phyloP scores from a whole-genome alignment of 2,113 vertebrate species.

The Propithecus coquereli region DNA sequence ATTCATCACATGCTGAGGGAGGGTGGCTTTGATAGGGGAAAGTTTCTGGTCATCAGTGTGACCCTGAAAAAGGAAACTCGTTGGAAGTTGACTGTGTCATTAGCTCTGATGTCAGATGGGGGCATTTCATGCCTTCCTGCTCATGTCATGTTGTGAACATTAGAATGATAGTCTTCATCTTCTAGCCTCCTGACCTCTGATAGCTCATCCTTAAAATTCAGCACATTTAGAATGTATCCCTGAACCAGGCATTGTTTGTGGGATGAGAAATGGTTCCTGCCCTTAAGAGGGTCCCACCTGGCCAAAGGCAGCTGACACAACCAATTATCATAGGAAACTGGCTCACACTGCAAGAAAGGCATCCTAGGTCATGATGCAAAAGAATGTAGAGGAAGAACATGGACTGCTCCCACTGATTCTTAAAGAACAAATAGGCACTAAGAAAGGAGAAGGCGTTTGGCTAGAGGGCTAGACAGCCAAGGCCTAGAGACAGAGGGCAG shows the following conservation, averaged over 20 bases:
- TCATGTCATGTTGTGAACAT: neutral
- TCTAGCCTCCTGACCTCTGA: neutral
- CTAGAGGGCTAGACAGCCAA: neutral
- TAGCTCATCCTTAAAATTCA: neutral
- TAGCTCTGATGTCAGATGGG: neutral
- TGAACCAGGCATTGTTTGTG: neutral
- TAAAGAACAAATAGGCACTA: neutral
- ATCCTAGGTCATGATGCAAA: neutral
- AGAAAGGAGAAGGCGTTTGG: neutral
- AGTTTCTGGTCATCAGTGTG: neutral
- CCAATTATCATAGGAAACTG: neutral
- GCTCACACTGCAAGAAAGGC: neutral
- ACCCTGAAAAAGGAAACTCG: neutral
- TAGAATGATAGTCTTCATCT: neutral
- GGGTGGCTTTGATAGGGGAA: neutral
- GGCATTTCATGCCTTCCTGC: neutral
- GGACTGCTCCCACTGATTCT: neutral
- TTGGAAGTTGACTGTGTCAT: neutral
- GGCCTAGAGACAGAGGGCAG: neutral
- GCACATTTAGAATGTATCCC: neutral
- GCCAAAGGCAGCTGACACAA: neutral
- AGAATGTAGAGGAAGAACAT: neutral
- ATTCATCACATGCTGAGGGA: neutral
- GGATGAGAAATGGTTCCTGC: neutral
- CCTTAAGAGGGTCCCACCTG: neutral